A percentile compares a stretch with the other conserved stretches of the same genome.
These are phyloP conservation scores for Chalcis sispes DNA, from an alignment of 2,888 invertebrate species.

Conservation along the genomic window DNA sequence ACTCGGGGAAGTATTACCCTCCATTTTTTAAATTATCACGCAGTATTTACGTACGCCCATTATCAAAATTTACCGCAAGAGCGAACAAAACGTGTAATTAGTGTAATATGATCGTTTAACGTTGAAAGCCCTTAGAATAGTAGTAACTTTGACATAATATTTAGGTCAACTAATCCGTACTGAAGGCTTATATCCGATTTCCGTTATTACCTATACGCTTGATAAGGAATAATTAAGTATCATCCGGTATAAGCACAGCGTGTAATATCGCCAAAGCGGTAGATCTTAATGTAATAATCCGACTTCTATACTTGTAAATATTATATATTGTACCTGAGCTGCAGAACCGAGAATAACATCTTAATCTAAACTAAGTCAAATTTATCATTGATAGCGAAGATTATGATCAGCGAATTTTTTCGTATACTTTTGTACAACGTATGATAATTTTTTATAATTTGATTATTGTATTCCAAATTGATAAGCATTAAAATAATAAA, in stretches of 20 bases:
- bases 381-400: too few relatives aligned
- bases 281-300: conserved; percentile 46
- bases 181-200: conserved; percentile 38
- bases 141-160: conserved; percentile 23
- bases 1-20: too few relatives aligned
- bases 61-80: too few relatives aligned
- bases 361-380: too few relatives aligned
- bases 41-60: background rate
- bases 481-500: too few relatives aligned
- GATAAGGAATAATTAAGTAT: conserved; percentile 55
- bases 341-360: background rate
- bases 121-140: conserved; percentile 28
- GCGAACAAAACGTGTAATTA: background rate
- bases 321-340: conserved; percentile 13
- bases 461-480: too few relatives aligned
- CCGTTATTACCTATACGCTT: conserved; percentile 33
- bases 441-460: too few relatives aligned
- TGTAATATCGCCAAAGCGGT: conserved; percentile 35
- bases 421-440: too few relatives aligned
- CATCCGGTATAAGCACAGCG: conserved; percentile 10
- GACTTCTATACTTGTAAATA: background rate
- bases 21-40: too few relatives aligned
- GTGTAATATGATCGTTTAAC: conserved; percentile 27
- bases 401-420: too few relatives aligned
- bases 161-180: conserved; percentile 49